Conservation (phyloP, 2,797 vertebrate genomes). For the Intellagama lesueurii region DNA sequence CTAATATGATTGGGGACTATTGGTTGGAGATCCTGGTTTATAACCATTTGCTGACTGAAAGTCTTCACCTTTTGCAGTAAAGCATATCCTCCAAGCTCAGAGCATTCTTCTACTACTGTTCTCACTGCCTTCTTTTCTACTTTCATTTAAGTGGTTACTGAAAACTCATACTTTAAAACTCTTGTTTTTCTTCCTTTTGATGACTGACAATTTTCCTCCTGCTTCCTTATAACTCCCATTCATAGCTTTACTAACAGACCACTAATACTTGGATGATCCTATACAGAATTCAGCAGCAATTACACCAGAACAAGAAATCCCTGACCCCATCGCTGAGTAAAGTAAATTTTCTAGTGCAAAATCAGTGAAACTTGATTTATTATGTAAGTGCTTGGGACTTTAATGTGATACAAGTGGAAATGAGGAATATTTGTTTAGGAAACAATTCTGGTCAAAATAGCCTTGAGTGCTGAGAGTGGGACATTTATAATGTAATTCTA, state of each 20-base stretch:
- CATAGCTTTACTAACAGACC: background rate
- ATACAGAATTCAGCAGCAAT: background rate
- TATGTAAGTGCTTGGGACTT: background rate
- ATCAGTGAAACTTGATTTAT: background rate
- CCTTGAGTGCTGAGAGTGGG: background rate
- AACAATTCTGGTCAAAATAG: conserved; percentile 4
- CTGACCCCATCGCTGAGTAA: background rate
- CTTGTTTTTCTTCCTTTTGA: background rate
- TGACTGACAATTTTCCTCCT: background rate
- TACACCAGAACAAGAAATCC: background rate
- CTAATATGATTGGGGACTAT: background rate
- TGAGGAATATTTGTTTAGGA: background rate
- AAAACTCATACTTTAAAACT: background rate
- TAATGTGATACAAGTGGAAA: background rate
- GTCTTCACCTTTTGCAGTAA: background rate
- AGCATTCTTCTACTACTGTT: background rate
- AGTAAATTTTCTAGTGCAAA: background rate
- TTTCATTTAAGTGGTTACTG: background rate
- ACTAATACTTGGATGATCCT: no score
- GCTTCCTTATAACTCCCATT: background rate
- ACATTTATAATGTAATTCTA: conserved; percentile 2
- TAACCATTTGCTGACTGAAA: background rate
- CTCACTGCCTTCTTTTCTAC: background rate
- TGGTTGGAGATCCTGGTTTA: background rate
- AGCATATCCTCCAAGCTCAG: background rate